Evolutionary conservation across 35 echinoderm and acorn worm genomes (phyloP).

Genomic region (Strongylocentrotus purpuratus): DNA sequence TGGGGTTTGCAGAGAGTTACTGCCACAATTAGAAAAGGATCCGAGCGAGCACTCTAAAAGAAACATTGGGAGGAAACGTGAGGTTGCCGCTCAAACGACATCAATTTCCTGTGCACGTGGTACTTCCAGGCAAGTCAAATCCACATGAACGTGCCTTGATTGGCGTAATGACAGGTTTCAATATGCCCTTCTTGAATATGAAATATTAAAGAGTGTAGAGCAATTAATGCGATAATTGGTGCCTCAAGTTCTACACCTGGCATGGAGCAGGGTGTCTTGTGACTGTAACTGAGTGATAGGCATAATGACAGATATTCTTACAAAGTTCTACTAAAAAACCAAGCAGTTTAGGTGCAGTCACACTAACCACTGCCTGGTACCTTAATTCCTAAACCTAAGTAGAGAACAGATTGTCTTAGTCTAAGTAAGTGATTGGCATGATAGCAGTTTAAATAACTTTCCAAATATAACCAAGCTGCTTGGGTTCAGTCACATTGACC

Average conservation of each 20-base stretch:
- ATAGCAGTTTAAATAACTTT: too few relatives aligned
- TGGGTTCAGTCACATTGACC: too few relatives aligned
- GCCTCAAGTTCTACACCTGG: not conserved
- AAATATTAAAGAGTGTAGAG: not conserved
- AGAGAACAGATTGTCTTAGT: too few relatives aligned
- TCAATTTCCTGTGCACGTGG: constrained; percentile 40
- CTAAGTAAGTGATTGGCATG: too few relatives aligned
- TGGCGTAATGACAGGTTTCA: not conserved
- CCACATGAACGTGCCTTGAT: not conserved
- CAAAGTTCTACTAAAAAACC: not conserved
- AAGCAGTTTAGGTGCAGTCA: not conserved
- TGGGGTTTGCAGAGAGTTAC: not conserved
- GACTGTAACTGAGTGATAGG: not conserved
- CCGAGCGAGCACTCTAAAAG: not conserved
- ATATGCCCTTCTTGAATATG: not conserved
- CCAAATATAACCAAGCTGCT: too few relatives aligned
- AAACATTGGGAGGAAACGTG: constrained; percentile 17
- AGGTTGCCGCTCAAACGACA: constrained; percentile 19
- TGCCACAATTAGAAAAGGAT: not conserved
- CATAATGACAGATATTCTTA: not conserved
- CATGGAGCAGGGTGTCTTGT: not conserved
- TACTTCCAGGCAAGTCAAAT: constrained; percentile 10
- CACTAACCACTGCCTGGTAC: not conserved
- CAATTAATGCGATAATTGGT: not conserved
- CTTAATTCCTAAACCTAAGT: not conserved